Evolutionary conservation across 2,113 vertebrate genomes (phyloP), one percentile per base, ranked within the genome.

Genomic region (Platysternon megacephalum): DNA sequence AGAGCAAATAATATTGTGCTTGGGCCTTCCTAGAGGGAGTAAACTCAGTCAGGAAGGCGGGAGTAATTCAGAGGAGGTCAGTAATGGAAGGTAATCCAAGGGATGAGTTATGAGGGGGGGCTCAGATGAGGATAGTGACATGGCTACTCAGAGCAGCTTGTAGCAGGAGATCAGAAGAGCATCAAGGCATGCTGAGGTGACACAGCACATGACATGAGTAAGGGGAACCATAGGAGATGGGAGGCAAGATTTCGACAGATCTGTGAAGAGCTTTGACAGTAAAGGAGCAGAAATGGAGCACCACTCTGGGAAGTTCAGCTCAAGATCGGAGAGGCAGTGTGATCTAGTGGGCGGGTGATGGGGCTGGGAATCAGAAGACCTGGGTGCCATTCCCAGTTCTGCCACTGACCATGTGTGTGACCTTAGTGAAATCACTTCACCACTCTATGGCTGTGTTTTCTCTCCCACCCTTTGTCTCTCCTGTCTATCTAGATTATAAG

Each of bases 221-320:
- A 96, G 24, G 80, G 85, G 44, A 68, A 21, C 88, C 11, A 48
- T 81, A 90, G 82, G 55, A 90, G 90, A 21, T 91, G 35, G 83
- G 86, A 90, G 28, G 35, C 4, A 44, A 93, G 51, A 78, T 11
- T 79, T 53, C 58, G 86, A 58, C 88, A 94, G 93, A 83, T 79
- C 82, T 91, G 32, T 85, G 7, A 94, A 94, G 51, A 83, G 82
- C 88, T 97, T 95, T 87, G 76, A 53, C 76, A 81, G 53, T 8
- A 2, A 32, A 55, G 51, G 58, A 93, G 90, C 84, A 68, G 79
- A 96, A 94, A 89, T 94, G 42, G 88, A 82, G 11, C 44, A 80
- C 61, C 85, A 51, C 68, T 24, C 68, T 42, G 22, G 68, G 39
- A 24, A 65, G 32, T 35, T 65, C 6, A 17, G 19, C n/a, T 42